These are phyloP conservation scores for Lasioglossum villosulum DNA, from an alignment of 2,888 invertebrate genomes.

Conservation along the genomic window DNA sequence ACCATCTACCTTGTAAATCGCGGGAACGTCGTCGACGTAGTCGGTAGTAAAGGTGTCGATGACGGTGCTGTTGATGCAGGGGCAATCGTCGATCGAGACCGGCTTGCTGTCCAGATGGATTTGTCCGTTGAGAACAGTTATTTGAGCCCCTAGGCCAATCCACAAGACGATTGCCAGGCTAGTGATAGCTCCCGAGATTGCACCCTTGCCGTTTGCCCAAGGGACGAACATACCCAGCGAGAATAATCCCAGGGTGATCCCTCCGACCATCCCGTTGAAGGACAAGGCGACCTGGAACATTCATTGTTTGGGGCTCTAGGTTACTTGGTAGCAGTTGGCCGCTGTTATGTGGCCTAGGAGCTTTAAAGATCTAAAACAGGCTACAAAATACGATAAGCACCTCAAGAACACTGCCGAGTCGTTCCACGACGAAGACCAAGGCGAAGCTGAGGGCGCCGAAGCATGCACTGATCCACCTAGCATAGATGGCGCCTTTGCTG, in stretches of 20 bases:
- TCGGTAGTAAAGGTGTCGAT: neutral
- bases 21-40: constrained; percentile 65
- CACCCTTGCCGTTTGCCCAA: constrained; percentile 93
- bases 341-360: neutral
- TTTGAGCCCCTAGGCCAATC: constrained; percentile 89
- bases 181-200: constrained; percentile 88
- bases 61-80: constrained; percentile 82
- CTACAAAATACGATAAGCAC: constrained; percentile 76
- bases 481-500: constrained; percentile 90
- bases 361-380: neutral
- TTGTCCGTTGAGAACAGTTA: constrained; percentile 85
- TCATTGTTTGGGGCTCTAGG: neutral
- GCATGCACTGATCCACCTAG: constrained; percentile 88
- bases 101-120: constrained; percentile 84
- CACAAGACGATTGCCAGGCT: constrained; percentile 87
- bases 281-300: constrained; percentile 89
- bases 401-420: constrained; percentile 94
- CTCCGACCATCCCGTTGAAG: constrained; percentile 95
- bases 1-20: constrained; percentile 80
- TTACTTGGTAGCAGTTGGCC: neutral
- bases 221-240: constrained; percentile 95
- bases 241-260: constrained; percentile 94
- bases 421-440: constrained; percentile 94
- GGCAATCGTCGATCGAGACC: constrained; percentile 86
- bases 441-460: constrained; percentile 92